Evolutionary conservation across 1,140 invertebrate species (phyloP).

Genomic region (Calosoma granatense): DNA sequence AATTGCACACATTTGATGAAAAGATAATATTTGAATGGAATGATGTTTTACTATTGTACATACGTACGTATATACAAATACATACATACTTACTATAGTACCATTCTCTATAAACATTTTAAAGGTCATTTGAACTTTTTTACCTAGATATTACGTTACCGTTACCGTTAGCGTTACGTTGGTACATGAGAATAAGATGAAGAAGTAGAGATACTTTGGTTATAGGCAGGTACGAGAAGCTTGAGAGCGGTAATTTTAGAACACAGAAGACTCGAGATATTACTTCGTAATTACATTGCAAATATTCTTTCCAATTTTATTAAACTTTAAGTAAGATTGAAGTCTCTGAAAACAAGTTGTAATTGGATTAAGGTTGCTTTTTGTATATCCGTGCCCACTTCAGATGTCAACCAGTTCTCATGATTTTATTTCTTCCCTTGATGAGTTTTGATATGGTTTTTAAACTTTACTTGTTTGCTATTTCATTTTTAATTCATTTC

Average conservation of each 20-base stretch:
- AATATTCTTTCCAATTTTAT: slow-evolving; percentile 5
- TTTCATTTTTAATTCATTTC: too few species aligned
- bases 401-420: neutral
- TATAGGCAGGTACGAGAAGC: neutral
- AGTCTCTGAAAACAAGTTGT: neutral
- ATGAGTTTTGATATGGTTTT: too few species aligned
- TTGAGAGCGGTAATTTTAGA: neutral
- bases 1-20: too few species aligned
- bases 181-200: neutral
- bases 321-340: slow-evolving; percentile 6
- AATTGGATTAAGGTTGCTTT: slow-evolving; percentile 3
- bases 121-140: slow-evolving; percentile 5
- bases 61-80: too few species aligned
- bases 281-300: slow-evolving; percentile 7
- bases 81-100: too few species aligned
- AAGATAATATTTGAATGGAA: too few species aligned
- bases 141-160: neutral
- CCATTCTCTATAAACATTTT: slow-evolving; percentile 7
- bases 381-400: neutral
- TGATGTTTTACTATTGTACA: too few species aligned
- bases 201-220: neutral
- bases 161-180: neutral
- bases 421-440: too few species aligned
- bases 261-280: slow-evolving; percentile 3
- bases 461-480: too few species aligned